A percentile compares a stretch with the other conserved stretches of the same genome.
Conservation (phyloP, 2,888 invertebrate genomes). For the Idaea aversata region DNA sequence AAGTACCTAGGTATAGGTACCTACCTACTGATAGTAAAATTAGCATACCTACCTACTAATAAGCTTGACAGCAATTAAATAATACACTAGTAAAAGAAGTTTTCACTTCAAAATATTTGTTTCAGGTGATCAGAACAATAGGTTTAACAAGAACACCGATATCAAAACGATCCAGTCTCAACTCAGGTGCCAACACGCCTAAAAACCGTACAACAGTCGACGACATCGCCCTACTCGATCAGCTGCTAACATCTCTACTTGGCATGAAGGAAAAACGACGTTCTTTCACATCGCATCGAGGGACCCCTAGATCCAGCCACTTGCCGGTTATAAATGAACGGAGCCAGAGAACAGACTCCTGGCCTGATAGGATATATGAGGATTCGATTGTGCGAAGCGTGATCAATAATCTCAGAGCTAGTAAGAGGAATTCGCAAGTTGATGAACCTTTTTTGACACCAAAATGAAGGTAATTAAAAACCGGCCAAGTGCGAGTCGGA, state of each 20-base stretch:
- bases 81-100: too few species aligned
- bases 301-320: slow-evolving; percentile 60
- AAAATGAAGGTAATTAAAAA: slow-evolving; percentile 34
- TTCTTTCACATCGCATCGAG: slow-evolving; percentile 60
- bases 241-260: slow-evolving; percentile 81
- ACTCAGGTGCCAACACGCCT: slow-evolving; percentile 57
- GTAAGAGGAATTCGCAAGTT: slow-evolving; percentile 52
- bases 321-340: slow-evolving; percentile 50
- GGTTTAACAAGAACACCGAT: slow-evolving; percentile 56
- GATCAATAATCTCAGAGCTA: slow-evolving; percentile 56
- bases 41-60: background rate
- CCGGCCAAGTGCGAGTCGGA: background rate
- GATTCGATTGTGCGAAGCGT: slow-evolving; percentile 67
- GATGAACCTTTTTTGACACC: slow-evolving; percentile 71
- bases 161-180: slow-evolving; percentile 55
- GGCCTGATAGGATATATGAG: slow-evolving; percentile 70
- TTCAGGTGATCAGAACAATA: slow-evolving; percentile 60
- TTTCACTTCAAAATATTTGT: slow-evolving; percentile 14
- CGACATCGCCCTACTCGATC: slow-evolving; percentile 83
- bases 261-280: slow-evolving; percentile 66
- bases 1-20: background rate
- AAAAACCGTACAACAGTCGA: slow-evolving; percentile 62
- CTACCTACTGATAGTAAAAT: background rate
- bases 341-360: slow-evolving; percentile 54
- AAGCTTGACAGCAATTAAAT: background rate